These are phyloP conservation scores for Mamestra brassicae DNA, from an alignment of 2,888 invertebrate genomes.

Conservation along the genomic window DNA sequence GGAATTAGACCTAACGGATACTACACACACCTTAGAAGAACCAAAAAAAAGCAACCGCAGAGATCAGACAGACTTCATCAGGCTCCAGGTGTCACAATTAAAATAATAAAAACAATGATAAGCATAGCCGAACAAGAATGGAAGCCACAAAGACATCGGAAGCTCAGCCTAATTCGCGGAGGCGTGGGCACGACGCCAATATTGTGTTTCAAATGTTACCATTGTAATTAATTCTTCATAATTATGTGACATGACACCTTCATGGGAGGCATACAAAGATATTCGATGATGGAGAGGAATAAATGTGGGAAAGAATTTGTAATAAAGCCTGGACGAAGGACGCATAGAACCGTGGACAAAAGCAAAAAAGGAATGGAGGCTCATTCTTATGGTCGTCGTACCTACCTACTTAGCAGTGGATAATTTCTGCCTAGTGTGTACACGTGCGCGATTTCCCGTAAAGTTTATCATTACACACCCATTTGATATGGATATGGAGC, in stretches of 20 bases:
- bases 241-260: constrained; percentile 33
- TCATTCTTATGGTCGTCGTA: too few species aligned
- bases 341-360: too few species aligned
- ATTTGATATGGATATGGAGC: neutral
- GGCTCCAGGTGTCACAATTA: neutral
- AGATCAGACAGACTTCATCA: neutral
- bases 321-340: neutral
- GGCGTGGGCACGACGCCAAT: constrained; percentile 56
- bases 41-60: neutral
- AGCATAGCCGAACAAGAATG: neutral
- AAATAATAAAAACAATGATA: constrained; percentile 9
- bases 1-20: neutral
- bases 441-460: neutral
- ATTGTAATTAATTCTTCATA: constrained; percentile 57
- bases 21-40: too few species aligned
- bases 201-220: constrained; percentile 57
- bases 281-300: neutral
- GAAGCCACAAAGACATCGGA: constrained; percentile 45
- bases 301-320: neutral
- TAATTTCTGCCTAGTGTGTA: too few species aligned
- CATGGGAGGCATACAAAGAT: neutral
- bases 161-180: constrained; percentile 32
- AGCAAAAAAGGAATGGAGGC: too few species aligned
- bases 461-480: neutral
- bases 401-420: too few species aligned